A percentile compares a stretch with the other conserved stretches of the same genome.
Evolutionary conservation across 92 coral and sea anemone genomes (phyloP).

Genomic region (Blastomussa wellsi): DNA sequence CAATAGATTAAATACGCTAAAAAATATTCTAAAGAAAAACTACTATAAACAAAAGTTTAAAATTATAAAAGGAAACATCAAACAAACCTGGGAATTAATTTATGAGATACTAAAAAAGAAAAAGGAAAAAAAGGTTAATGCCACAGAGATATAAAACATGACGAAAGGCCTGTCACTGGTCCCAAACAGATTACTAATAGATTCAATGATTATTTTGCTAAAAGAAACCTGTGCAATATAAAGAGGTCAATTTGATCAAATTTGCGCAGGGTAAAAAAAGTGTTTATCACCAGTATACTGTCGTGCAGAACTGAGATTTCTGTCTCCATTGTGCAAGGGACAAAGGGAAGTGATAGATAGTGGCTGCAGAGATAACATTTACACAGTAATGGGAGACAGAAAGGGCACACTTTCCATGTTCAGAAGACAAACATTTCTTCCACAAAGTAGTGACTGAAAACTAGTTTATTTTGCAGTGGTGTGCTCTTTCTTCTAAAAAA

Average conservation of each 20-base stretch:
- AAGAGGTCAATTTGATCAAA: too few relatives aligned
- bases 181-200: background rate
- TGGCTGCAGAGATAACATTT: background rate
- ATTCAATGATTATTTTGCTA: background rate
- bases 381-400: background rate
- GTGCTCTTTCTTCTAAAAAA: slow-evolving; percentile 5
- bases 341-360: too few relatives aligned
- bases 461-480: slow-evolving; percentile 28
- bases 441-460: slow-evolving; percentile 15
- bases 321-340: too few relatives aligned
- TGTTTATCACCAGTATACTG: too few relatives aligned
- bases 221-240: too few relatives aligned
- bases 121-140: background rate
- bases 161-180: background rate
- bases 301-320: too few relatives aligned
- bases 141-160: background rate
- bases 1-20: too few relatives aligned
- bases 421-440: background rate
- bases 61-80: background rate
- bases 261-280: too few relatives aligned
- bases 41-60: background rate
- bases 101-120: too few relatives aligned
- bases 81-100: background rate
- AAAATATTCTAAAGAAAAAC: background rate
- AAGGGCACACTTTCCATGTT: background rate